phyloP scores from a whole-genome alignment of 1,140 invertebrate species.

The Microplitis demolitor region DNA sequence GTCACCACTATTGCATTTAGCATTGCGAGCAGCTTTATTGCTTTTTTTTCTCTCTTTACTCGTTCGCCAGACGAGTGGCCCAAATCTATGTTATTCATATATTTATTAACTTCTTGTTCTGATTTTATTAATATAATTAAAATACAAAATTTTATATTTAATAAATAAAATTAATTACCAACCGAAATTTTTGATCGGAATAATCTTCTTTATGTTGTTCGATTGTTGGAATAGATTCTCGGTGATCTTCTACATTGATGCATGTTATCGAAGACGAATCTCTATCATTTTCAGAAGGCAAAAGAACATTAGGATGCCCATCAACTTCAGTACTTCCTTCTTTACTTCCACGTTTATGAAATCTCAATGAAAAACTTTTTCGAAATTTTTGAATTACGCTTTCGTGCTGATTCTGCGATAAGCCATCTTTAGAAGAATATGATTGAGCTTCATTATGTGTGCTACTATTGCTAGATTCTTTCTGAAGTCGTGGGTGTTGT shows the following conservation, averaged over 20 bases:
- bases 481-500: conserved; percentile 48
- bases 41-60: conserved; percentile 73
- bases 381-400: conserved; percentile 73
- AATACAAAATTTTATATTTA: not conserved
- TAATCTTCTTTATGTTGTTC: conserved; percentile 54
- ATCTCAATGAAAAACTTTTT: conserved; percentile 71
- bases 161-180: conserved; percentile 30
- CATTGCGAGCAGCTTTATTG: conserved; percentile 70
- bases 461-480: conserved; percentile 37
- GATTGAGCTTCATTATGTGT: conserved; percentile 34
- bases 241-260: conserved; percentile 51
- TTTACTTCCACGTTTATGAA: conserved; percentile 64
- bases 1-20: conserved; percentile 78
- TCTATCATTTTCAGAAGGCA: conserved; percentile 49
- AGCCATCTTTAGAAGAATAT: conserved; percentile 36
- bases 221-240: conserved; percentile 41
- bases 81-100: conserved; percentile 62
- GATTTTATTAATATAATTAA: too few relatives aligned
- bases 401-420: conserved; percentile 47
- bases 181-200: conserved; percentile 58
- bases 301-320: conserved; percentile 36
- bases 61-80: conserved; percentile 72
- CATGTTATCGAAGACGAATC: conserved; percentile 35
- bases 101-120: not conserved
- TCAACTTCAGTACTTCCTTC: conserved; percentile 55